Evolutionary conservation across 2,113 vertebrate genomes (phyloP).

Genomic region (Dicerorhinus sumatrensis): DNA sequence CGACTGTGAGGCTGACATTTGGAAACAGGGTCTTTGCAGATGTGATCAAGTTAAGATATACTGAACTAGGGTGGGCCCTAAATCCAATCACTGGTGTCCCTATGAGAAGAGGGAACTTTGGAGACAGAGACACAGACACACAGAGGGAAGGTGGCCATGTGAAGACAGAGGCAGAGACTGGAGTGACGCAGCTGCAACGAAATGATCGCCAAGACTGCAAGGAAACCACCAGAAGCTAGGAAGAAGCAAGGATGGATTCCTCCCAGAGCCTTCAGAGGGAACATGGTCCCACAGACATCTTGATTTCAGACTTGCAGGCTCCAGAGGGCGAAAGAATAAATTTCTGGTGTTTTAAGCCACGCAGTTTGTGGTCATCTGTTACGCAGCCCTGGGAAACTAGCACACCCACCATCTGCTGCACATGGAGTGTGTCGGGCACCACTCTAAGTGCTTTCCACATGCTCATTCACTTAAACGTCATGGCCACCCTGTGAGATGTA

Average conservation of each 20-base stretch:
- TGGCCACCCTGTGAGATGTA: not conserved
- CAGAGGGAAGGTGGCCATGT: too few relatives aligned
- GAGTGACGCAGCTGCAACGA: fast-evolving
- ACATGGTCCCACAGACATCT: fast-evolving
- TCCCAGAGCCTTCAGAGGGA: not conserved
- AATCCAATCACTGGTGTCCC: not conserved
- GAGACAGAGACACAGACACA: not conserved
- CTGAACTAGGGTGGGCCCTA: not conserved
- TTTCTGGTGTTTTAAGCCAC: not conserved
- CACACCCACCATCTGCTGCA: fast-evolving
- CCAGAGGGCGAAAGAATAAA: not conserved
- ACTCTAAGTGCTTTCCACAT: not conserved
- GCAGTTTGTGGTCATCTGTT: fast-evolving
- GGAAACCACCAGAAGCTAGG: not conserved
- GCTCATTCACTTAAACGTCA: too few relatives aligned
- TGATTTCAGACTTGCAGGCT: not conserved
- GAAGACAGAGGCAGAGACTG: not conserved
- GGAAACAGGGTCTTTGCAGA: not conserved
- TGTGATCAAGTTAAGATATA: not conserved
- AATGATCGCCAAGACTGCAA: fast-evolving
- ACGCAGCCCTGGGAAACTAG: not conserved
- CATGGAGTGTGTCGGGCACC: fast-evolving
- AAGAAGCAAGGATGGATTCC: too few relatives aligned
- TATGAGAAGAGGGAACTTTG: not conserved
- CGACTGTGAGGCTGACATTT: fast-evolving